These are phyloP conservation scores for Corythornis vintsioides DNA, from an alignment of 2,113 vertebrate genomes.

Conservation along the genomic window DNA sequence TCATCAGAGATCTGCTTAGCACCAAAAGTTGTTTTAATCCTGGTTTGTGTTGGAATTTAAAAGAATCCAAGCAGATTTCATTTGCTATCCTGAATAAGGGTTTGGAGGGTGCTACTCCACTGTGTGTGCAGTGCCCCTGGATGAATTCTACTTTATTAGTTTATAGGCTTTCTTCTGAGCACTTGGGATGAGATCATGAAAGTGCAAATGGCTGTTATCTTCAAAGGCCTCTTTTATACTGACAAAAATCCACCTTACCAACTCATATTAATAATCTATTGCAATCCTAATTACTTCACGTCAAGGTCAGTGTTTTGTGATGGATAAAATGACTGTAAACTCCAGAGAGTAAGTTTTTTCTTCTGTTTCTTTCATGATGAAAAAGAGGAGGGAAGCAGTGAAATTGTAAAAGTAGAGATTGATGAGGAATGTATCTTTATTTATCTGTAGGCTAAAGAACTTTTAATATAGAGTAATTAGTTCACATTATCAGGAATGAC, in stretches of 20 bases:
- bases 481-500: conserved; percentile 3
- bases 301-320: conserved; percentile 65
- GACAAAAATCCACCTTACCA: conserved; percentile 46
- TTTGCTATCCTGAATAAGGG: conserved; percentile 48
- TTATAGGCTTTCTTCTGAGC: conserved; percentile 71
- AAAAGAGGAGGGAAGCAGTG: background rate
- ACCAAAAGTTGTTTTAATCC: conserved; percentile 66
- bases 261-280: conserved; percentile 60
- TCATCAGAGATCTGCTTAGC: conserved; percentile 74
- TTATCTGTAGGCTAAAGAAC: background rate
- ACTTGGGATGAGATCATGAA: conserved; percentile 71
- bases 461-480: conserved; percentile 17
- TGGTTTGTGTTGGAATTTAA: conserved; percentile 65
- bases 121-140: conserved; percentile 43
- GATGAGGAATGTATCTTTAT: background rate
- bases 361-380: background rate
- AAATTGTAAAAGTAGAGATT: background rate
- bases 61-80: conserved; percentile 65
- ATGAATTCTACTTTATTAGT: conserved; percentile 71
- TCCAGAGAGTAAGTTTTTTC: conserved; percentile 11
- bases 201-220: conserved; percentile 69
- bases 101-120: conserved; percentile 39
- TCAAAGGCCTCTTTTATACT: conserved; percentile 72
- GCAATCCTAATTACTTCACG: conserved; percentile 70
- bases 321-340: conserved; percentile 25